A percentile compares a stretch with the other conserved stretches of the same genome.
Evolutionary conservation across 1,140 invertebrate species (phyloP).

Genomic region (Chironomus tepperi): DNA sequence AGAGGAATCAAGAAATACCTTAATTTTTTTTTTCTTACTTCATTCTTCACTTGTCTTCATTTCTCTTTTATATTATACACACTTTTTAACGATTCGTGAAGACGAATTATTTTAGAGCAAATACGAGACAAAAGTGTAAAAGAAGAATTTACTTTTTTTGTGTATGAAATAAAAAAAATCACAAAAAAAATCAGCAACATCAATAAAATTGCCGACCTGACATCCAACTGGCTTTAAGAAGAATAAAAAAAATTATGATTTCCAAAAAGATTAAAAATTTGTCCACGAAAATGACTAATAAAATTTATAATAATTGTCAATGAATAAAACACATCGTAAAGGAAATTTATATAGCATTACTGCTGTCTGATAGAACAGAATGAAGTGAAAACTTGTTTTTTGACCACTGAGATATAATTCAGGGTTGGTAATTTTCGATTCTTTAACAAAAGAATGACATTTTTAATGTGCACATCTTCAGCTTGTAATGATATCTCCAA

Average conservation of each 20-base stretch:
- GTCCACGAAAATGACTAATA: constrained; percentile 7
- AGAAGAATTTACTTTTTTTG: background rate
- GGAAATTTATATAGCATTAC: background rate
- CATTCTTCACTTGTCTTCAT: background rate
- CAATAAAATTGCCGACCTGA: background rate
- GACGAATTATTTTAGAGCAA: background rate
- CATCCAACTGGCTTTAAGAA: background rate
- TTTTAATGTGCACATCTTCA: too few relatives aligned
- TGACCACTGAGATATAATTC: background rate
- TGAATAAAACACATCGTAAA: background rate
- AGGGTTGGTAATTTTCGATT: too few relatives aligned
- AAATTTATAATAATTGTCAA: constrained; percentile 10
- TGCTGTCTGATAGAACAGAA: background rate
- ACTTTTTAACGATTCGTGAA: too few relatives aligned
- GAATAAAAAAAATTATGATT: background rate
- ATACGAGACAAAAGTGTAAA: background rate
- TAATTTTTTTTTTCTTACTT: background rate
- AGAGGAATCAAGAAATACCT: constrained; percentile 4
- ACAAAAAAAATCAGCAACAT: background rate
- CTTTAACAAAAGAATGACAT: too few relatives aligned
- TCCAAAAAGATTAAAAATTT: constrained; percentile 10
- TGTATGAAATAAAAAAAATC: too few relatives aligned
- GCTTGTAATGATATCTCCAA: too few relatives aligned
- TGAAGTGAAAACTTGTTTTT: background rate
- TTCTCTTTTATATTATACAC: too few relatives aligned